Percentiles rank a stretch among this genome's conserved stretches.
phyloP scores from a whole-genome alignment of 2,888 invertebrate genomes.

The Piscicola geometra region DNA sequence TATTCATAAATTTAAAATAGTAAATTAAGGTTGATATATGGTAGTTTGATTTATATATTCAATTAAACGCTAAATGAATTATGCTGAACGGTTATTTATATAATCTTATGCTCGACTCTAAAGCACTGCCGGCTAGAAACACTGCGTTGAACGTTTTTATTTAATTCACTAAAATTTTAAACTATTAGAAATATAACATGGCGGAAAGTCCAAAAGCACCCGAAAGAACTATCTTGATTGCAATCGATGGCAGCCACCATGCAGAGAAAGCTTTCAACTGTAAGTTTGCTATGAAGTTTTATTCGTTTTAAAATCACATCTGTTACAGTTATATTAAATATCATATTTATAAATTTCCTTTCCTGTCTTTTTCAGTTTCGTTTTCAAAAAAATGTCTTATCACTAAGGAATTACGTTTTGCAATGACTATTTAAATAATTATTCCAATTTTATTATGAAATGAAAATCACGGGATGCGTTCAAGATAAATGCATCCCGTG shows the following conservation, averaged over 20 bases:
- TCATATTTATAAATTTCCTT: background rate
- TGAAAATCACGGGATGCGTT: too few species aligned
- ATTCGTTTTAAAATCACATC: too few species aligned
- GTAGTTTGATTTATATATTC: too few species aligned
- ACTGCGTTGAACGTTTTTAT: background rate
- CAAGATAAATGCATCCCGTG: too few species aligned
- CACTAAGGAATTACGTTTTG: too few species aligned
- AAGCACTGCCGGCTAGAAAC: background rate
- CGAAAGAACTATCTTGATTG: slow-evolving; percentile 36
- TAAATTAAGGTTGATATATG: too few species aligned
- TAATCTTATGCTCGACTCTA: background rate
- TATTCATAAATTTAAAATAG: too few species aligned
- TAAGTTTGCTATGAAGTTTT: slow-evolving; percentile 32
- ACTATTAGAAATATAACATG: background rate
- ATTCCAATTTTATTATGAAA: too few species aligned
- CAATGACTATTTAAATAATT: too few species aligned
- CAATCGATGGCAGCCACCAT: slow-evolving; percentile 42
- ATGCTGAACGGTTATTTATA: slow-evolving; percentile 14
- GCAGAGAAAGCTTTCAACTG: slow-evolving; percentile 41
- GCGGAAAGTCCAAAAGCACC: slow-evolving; percentile 11
- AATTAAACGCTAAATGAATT: too few species aligned
- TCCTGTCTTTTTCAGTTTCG: background rate
- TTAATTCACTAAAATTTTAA: background rate
- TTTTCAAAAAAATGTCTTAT: background rate
- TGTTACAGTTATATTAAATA: slow-evolving; percentile 24